Conservation (phyloP, 2,888 invertebrate species). For the Agelastica alni region DNA sequence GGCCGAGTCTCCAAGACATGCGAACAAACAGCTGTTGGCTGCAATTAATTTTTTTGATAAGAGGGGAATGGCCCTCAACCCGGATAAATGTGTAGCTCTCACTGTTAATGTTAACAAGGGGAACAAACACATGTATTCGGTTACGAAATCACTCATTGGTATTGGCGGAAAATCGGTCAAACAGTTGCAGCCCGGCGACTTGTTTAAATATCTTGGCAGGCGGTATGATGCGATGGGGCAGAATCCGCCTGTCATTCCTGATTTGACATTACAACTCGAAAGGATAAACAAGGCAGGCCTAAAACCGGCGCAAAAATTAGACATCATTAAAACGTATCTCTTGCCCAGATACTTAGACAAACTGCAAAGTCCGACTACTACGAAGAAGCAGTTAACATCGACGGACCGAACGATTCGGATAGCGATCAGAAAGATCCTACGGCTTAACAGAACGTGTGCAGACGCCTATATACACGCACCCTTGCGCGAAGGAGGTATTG, state of each 20-base stretch:
- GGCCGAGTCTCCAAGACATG: too few species aligned
- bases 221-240: background rate
- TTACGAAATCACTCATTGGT: background rate
- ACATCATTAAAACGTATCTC: too few species aligned
- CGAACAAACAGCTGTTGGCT: too few species aligned
- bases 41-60: too few species aligned
- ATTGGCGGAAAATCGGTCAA: background rate
- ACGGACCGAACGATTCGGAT: background rate
- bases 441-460: background rate
- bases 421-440: background rate
- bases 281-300: background rate
- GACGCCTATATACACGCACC: too few species aligned
- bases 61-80: background rate
- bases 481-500: too few species aligned
- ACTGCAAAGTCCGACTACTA: constrained; percentile 14
- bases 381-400: constrained; percentile 7
- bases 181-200: background rate
- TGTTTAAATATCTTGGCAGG: constrained; percentile 2
- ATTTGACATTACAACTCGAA: background rate
- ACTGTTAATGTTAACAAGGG: background rate
- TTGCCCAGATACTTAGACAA: background rate
- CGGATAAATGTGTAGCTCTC: background rate
- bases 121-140: background rate
- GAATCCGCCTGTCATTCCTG: background rate
- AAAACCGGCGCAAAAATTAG: too few species aligned